These are phyloP conservation scores for Cheilosia soror DNA, from an alignment of 2,888 invertebrate genomes.

Conservation along the genomic window DNA sequence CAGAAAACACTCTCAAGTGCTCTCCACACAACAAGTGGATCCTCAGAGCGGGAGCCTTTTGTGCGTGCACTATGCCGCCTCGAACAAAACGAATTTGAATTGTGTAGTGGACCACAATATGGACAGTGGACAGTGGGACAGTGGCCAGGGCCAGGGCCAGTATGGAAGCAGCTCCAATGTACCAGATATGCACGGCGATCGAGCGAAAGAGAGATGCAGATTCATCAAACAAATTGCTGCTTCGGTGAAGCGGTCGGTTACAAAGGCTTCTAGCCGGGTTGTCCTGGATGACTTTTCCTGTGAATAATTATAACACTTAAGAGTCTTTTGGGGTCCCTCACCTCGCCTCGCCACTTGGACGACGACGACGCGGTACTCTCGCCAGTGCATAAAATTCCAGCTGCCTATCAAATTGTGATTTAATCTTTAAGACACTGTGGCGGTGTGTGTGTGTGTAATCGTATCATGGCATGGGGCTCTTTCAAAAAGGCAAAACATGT, in stretches of 20 bases:
- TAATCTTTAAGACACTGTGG: slow-evolving; percentile 72
- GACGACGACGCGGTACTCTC: slow-evolving; percentile 18
- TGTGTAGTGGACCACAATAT: slow-evolving; percentile 56
- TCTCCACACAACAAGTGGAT: slow-evolving; percentile 72
- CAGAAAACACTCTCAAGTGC: slow-evolving; percentile 67
- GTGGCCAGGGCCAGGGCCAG: neutral
- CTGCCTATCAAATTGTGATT: slow-evolving; percentile 74
- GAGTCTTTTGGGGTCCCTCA: slow-evolving; percentile 61
- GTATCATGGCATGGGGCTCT: slow-evolving; percentile 47
- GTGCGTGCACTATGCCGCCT: slow-evolving; percentile 74
- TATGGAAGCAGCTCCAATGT: neutral
- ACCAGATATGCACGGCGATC: neutral
- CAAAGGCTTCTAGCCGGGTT: slow-evolving; percentile 64
- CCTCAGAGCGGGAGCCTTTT: slow-evolving; percentile 69
- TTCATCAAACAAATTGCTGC: slow-evolving; percentile 74
- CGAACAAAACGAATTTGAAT: slow-evolving; percentile 73
- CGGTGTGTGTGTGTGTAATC: slow-evolving; percentile 64
- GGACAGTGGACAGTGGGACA: slow-evolving; percentile 43
- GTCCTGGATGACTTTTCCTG: slow-evolving; percentile 71
- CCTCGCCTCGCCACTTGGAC: slow-evolving; percentile 32
- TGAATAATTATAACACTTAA: slow-evolving; percentile 76
- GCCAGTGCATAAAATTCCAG: slow-evolving; percentile 69
- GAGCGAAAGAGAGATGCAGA: slow-evolving; percentile 31
- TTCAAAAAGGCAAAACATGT: slow-evolving; percentile 34
- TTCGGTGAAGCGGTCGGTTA: slow-evolving; percentile 67